Conservation (phyloP, 1,140 invertebrate species). For the Nylanderia fulva region DNA sequence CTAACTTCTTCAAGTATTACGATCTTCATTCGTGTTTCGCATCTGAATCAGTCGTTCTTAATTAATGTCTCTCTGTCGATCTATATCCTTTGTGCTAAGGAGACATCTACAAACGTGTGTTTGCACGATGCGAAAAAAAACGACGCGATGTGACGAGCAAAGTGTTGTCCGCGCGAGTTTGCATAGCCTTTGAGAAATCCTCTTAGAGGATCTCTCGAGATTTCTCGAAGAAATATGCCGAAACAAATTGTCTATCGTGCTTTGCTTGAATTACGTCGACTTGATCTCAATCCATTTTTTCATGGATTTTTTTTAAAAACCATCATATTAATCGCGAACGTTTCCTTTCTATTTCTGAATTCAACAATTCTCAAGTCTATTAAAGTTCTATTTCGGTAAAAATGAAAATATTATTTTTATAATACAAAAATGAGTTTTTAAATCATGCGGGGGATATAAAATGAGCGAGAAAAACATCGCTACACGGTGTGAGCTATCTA, state of each 20-base stretch:
- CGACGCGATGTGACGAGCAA: constrained; percentile 38
- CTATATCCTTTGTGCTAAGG: constrained; percentile 43
- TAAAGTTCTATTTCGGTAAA: neutral
- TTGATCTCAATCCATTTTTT: neutral
- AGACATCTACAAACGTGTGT: constrained; percentile 39
- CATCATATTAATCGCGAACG: constrained; percentile 1
- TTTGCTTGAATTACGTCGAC: constrained; percentile 53
- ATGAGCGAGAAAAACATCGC: constrained; percentile 28
- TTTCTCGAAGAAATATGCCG: constrained; percentile 48
- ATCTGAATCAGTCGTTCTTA: constrained; percentile 66
- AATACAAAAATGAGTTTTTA: neutral
- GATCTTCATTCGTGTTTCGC: neutral
- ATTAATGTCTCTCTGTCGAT: constrained; percentile 64
- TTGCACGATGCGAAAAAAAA: constrained; percentile 65
- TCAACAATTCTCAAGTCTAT: constrained; percentile 1
- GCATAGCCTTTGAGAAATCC: constrained; percentile 45
- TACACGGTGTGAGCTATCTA: neutral
- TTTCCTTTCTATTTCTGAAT: constrained; percentile 6
- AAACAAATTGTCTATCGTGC: constrained; percentile 49
- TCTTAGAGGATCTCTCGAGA: constrained; percentile 11
- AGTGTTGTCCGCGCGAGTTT: constrained; percentile 35
- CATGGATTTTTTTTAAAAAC: constrained; percentile 13
- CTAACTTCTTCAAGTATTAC: neutral
- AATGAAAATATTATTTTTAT: neutral
- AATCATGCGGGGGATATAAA: neutral